Evolutionary conservation across 2,888 invertebrate genomes (phyloP), one percentile per base, ranked within the genome.

Genomic region (Agonum fuliginosum): DNA sequence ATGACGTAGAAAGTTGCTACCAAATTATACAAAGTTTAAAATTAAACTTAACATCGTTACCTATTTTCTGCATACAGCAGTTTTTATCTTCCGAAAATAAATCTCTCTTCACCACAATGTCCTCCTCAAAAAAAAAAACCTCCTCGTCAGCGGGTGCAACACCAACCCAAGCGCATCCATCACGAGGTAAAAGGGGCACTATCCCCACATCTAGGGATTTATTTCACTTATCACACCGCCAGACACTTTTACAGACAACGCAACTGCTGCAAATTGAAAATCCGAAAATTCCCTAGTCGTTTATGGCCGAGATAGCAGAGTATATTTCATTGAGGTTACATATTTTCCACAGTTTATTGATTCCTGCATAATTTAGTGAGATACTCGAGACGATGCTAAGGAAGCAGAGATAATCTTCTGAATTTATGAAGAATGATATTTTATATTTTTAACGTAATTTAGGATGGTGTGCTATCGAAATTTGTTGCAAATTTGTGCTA

Each of bases 171-270:
- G 58, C 58, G 30, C 14, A 62, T 62, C 30, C 14, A 30, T 62
- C 30, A 62, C 30, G 0, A 1, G 58, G 17, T 12, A 17, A 62
- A 62, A 62, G 14, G 54, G 58, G 30, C 30, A n/a, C 2, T 1
- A 27, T 17, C 17, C 58, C 30, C 30, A 51, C 58, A 62, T 27
- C 58, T 17, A 14, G 58, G 19, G 30, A 62, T 62, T 62, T 62
- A 62, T 62, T 62, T 30, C 58, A 62, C 30, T 62, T 62, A 62
- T 62, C 58, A 62, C 58, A 6, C 3, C 6, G 27, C 0, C 54
- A 22, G 58, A 62, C 27, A 30, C 30, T 30, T 30, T 30, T 8
- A 46, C 46, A n/a, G 51, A 51, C 8, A 58, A 24, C 30, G 30
- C 30, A 30, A 30, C 30, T 3, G 30, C 8, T 30, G 4, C 8